A percentile compares a stretch with the other conserved stretches of the same genome.
Evolutionary conservation across 2,888 invertebrate genomes (phyloP).

Genomic region (Caenorhabditis panamensis): DNA sequence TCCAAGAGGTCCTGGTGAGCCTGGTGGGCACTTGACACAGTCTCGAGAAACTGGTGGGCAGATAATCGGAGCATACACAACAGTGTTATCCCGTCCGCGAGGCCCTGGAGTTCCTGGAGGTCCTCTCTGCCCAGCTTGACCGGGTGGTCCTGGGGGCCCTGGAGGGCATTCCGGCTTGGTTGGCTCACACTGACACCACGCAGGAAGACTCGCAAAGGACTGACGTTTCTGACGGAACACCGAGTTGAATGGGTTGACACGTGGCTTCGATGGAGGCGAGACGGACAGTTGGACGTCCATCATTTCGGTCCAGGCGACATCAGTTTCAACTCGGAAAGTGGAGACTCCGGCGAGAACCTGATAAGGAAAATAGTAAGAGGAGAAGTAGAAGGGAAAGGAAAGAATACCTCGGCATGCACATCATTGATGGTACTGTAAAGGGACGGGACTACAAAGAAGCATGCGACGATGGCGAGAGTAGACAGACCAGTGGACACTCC

Average conservation of each 20-base stretch:
- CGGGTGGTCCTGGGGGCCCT: conserved; percentile 74
- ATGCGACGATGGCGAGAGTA: conserved; percentile 63
- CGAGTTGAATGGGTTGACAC: conserved; percentile 66
- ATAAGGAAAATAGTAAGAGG: not conserved
- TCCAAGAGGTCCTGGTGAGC: conserved; percentile 54
- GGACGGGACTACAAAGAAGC: conserved; percentile 74
- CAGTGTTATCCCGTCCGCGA: conserved; percentile 57
- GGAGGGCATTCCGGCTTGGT: conserved; percentile 71
- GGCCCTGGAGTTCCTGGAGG: conserved; percentile 61
- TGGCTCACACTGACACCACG: conserved; percentile 78
- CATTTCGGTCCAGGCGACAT: conserved; percentile 76
- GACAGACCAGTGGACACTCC: conserved; percentile 65
- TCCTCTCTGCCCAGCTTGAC: conserved; percentile 66
- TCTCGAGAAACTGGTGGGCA: conserved; percentile 56
- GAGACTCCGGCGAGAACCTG: conserved; percentile 64
- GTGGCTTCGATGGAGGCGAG: conserved; percentile 75
- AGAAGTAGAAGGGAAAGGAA: not conserved
- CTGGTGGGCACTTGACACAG: conserved; percentile 65
- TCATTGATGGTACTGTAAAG: conserved; percentile 76
- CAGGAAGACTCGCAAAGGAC: conserved; percentile 70
- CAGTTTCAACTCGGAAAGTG: conserved; percentile 76
- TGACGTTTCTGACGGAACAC: conserved; percentile 76
- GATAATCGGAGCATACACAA: conserved; percentile 60
- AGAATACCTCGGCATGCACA: conserved; percentile 56
- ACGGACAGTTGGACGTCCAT: conserved; percentile 78